These are phyloP conservation scores for Phyllostomus hastatus DNA, from an alignment of 2,113 vertebrate genomes.

Conservation along the genomic window DNA sequence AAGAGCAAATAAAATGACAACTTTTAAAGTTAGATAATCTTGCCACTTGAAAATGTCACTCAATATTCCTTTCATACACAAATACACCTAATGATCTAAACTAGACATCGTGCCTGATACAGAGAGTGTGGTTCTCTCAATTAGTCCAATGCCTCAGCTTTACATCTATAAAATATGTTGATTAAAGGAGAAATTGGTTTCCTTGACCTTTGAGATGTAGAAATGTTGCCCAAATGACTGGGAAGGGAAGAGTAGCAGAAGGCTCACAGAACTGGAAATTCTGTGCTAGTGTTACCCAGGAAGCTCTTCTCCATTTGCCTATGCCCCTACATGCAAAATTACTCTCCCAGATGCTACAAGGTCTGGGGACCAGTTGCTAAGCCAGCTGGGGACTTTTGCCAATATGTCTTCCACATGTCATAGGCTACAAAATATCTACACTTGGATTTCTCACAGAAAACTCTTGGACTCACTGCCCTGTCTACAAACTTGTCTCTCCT, in stretches of 20 bases:
- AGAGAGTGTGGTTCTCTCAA: neutral
- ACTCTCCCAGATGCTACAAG: neutral
- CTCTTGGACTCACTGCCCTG: neutral
- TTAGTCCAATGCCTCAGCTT: neutral
- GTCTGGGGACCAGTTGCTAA: neutral
- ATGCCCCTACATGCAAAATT: neutral
- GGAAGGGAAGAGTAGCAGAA: neutral
- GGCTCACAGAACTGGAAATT: neutral
- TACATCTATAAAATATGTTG: neutral
- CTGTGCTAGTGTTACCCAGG: neutral
- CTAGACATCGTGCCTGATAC: neutral
- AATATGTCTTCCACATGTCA: neutral
- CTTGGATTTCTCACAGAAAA: neutral
- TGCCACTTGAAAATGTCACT: neutral
- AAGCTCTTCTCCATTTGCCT: neutral
- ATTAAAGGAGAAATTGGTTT: neutral
- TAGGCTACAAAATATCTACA: neutral
- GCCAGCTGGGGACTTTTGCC: neutral
- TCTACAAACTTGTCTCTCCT: neutral
- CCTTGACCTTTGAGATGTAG: neutral
- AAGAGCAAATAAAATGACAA: neutral
- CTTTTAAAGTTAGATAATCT: neutral
- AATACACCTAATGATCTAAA: neutral
- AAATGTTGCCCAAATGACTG: neutral
- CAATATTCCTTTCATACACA: neutral